Conservation (phyloP, 2,888 invertebrate genomes). For the Ennomos quercinarius region DNA sequence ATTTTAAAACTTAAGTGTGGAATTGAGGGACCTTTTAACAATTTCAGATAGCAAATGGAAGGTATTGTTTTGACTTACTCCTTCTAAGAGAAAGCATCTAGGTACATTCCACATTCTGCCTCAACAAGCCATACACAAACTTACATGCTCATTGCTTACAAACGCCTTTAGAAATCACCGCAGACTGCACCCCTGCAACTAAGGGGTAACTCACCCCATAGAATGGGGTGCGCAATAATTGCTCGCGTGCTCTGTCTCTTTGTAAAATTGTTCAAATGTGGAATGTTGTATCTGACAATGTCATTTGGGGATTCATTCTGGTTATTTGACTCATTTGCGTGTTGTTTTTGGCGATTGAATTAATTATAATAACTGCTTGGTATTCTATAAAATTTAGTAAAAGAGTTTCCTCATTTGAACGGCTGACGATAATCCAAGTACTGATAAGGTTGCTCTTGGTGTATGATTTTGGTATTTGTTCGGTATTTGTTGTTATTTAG, state of each 20-base stretch:
- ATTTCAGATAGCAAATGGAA: too few species aligned
- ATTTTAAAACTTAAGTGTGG: too few species aligned
- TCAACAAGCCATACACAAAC: constrained; percentile 14
- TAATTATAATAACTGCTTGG: too few species aligned
- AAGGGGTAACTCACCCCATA: constrained; percentile 54
- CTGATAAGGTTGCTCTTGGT: too few species aligned
- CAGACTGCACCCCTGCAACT: constrained; percentile 40
- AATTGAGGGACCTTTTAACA: too few species aligned
- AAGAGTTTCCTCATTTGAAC: too few species aligned
- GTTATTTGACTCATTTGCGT: not conserved
- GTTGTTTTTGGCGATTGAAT: not conserved
- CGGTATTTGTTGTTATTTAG: too few species aligned
- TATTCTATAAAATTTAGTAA: too few species aligned
- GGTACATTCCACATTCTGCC: not conserved
- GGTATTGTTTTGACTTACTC: too few species aligned
- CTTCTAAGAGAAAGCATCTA: too few species aligned
- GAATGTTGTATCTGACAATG: constrained; percentile 39
- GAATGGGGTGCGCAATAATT: constrained; percentile 71
- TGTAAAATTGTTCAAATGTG: constrained; percentile 26
- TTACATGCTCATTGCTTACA: constrained; percentile 20
- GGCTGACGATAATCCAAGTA: too few species aligned
- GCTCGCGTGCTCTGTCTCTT: constrained; percentile 58
- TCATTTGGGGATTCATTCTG: not conserved
- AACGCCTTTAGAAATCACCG: constrained; percentile 55
- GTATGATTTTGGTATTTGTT: too few species aligned